These are phyloP conservation scores for Dendrolimus houi DNA, from an alignment of 2,888 invertebrate species.

Conservation along the genomic window DNA sequence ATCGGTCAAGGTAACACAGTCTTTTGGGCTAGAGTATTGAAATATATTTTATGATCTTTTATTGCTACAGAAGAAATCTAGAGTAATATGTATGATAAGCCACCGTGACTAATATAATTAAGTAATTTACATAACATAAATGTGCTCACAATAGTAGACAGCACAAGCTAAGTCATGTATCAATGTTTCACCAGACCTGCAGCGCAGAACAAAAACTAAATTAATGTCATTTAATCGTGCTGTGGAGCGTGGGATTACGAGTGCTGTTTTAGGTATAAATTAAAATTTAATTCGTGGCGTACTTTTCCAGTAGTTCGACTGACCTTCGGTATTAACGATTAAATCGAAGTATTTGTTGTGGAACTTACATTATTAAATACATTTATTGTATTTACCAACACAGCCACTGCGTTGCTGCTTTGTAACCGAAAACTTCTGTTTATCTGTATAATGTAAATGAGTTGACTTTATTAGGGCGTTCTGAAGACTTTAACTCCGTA, in stretches of 20 bases:
- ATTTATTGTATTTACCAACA: conserved; percentile 11
- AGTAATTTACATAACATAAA: no score
- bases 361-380: conserved; percentile 28
- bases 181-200: conserved; percentile 15
- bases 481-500: no score
- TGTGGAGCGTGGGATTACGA: conserved; percentile 64
- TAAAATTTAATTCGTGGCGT: conserved; percentile 53
- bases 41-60: no score
- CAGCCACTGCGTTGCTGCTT: no score
- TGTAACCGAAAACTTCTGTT: no score
- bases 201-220: conserved; percentile 41
- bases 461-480: no score
- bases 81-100: no score
- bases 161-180: conserved; percentile 1
- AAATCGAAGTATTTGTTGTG: conserved; percentile 42
- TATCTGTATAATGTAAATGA: no score
- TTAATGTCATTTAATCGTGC: conserved; percentile 56
- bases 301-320: conserved; percentile 48
- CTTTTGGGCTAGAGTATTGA: no score
- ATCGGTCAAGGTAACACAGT: no score
- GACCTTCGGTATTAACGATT: conserved; percentile 55
- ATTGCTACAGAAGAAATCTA: no score
- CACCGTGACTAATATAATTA: not conserved
- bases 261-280: conserved; percentile 54
- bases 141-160: conserved; percentile 2